Evolutionary conservation across 2,888 invertebrate genomes (phyloP).

Genomic region (Acrobasis suavella): DNA sequence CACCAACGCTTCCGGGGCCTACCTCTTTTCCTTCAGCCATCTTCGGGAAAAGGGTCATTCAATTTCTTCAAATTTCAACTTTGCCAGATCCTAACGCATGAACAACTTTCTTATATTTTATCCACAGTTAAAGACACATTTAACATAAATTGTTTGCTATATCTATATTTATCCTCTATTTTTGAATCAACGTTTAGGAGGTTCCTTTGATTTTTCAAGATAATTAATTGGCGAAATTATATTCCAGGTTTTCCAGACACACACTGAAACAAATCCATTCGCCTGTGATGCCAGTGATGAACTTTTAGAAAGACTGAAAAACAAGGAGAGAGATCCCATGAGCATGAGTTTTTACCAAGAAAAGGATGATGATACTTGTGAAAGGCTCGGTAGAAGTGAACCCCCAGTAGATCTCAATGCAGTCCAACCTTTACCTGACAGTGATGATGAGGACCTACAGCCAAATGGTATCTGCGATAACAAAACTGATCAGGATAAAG

Average conservation of each 20-base stretch:
- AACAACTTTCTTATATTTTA: too few relatives aligned
- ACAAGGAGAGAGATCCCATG: constrained; percentile 84
- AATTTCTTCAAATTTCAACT: too few relatives aligned
- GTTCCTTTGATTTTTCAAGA: too few relatives aligned
- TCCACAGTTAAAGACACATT: too few relatives aligned
- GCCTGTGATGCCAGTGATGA: constrained; percentile 71
- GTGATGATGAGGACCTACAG: constrained; percentile 73
- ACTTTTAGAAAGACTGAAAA: constrained; percentile 76
- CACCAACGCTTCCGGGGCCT: too few relatives aligned
- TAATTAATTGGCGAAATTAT: not conserved
- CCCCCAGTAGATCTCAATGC: constrained; percentile 83
- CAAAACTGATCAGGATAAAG: constrained; percentile 53
- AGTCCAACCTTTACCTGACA: constrained; percentile 80
- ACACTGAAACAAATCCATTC: constrained; percentile 74
- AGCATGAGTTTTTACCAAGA: constrained; percentile 85
- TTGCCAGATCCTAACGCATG: too few relatives aligned
- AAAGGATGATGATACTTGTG: constrained; percentile 80
- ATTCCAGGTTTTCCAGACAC: constrained; percentile 72
- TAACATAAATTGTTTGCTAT: too few relatives aligned
- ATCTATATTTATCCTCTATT: too few relatives aligned
- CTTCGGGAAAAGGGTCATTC: too few relatives aligned
- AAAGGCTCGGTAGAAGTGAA: constrained; percentile 58
- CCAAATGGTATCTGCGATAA: constrained; percentile 55
- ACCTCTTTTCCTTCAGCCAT: too few relatives aligned
- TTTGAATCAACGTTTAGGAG: too few relatives aligned